Evolutionary conservation across 2,797 vertebrate species (phyloP), one percentile per base, ranked within the genome.

Genomic region (Eidolon dupreanum): DNA sequence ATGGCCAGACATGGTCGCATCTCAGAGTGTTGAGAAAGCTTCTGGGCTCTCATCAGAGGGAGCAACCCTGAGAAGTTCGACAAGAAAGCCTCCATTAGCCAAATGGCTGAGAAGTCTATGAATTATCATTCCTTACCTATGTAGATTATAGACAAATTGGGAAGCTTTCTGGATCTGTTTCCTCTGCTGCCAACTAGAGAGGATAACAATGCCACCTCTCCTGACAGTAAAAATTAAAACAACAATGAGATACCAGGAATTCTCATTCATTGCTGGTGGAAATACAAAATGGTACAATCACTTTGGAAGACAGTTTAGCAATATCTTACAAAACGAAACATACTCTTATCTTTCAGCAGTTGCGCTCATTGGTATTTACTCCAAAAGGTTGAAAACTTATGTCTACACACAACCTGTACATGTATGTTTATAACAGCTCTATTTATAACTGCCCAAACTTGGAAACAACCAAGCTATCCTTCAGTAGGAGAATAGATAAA

Each of bases 401-500:
- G 16, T 65, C 38, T 43, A 70, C 20, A 78, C 28, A 31, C 43
- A 71, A 20, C 38, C 75, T 81, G 28, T 5, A n/a, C 49, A 26
- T 13, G 15, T 43, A 75, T 71, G 22, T 59, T 87, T 66, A 55
- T 8, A 88, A 61, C n/a, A 84, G 8, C 31, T 94, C 61, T 83
- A 73, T 87, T 92, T 33, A 57, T 92, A 74, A 74, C 16, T 74
- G 12, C 16, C 49, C 43, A 93, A 86, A 78, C 36, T 92, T 93
- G 36, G n/a, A 88, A 70, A 75, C 28, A 73, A 74, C 36, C 38
- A 78, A 87, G 75, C 53, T 75, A 19, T 36, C 43, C 36, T 66
- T 74, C 46, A 15, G 49, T 70, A 74, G 61, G 43, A 79, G 19
- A n/a, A 68, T 70, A 33, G n/a, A 74, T 74, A 82, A 46, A 92